Percentiles rank a stretch among this genome's conserved stretches.
phyloP scores from a whole-genome alignment of 2,888 invertebrate species.

The Serrognathus titanus region DNA sequence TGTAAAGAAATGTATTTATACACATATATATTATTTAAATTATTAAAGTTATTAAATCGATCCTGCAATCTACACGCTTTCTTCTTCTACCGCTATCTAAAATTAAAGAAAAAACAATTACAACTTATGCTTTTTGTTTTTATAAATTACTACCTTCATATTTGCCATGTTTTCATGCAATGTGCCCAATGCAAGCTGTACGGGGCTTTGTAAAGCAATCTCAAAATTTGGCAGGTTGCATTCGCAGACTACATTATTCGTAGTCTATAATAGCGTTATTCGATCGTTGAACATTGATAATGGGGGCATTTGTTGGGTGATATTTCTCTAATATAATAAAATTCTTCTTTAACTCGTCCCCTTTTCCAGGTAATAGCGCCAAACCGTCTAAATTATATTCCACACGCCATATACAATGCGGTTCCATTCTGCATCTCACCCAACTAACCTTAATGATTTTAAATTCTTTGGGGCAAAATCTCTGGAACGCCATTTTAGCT shows the following conservation, averaged over 20 bases:
- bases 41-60: slow-evolving; percentile 1
- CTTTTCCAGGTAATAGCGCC: slow-evolving; percentile 2
- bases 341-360: slow-evolving; percentile 1
- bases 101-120: slow-evolving; percentile 7
- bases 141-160: slow-evolving; percentile 8
- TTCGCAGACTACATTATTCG: slow-evolving; percentile 6
- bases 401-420: slow-evolving; percentile 4
- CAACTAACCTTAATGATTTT: slow-evolving; percentile 4
- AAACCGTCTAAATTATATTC: slow-evolving; percentile 1
- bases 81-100: slow-evolving; percentile 4
- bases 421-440: background rate
- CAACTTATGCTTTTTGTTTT: slow-evolving; percentile 10
- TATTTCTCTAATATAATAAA: slow-evolving; percentile 4
- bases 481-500: slow-evolving; percentile 1
- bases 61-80: background rate
- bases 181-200: slow-evolving; percentile 4
- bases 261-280: slow-evolving; percentile 7
- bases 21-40: background rate
- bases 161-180: slow-evolving; percentile 1
- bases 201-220: slow-evolving; percentile 1
- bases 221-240: slow-evolving; percentile 7
- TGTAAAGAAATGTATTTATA: slow-evolving; percentile 2
- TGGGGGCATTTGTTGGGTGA: slow-evolving; percentile 1
- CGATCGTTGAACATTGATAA: background rate
- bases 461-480: slow-evolving; percentile 1